Evolutionary conservation across 2,797 vertebrate species (phyloP).

Genomic region (Mormyrus proboscirostris): DNA sequence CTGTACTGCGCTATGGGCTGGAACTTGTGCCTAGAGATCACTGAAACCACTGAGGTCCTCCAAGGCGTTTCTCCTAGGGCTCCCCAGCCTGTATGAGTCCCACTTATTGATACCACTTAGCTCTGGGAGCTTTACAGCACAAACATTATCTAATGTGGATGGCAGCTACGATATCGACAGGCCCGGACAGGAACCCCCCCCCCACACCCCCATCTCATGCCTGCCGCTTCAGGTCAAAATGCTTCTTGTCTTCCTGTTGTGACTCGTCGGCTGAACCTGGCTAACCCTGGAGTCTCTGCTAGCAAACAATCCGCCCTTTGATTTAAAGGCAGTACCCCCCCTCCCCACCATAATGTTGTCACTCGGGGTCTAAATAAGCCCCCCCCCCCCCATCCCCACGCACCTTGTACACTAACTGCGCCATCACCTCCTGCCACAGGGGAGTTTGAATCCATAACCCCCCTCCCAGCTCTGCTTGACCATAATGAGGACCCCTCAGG

Average conservation of each 20-base stretch:
- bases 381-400: not conserved
- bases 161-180: not conserved
- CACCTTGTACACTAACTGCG: conserved; percentile 19
- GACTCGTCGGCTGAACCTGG: conserved; percentile 24
- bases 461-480: not conserved
- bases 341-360: not conserved
- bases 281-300: conserved; percentile 22
- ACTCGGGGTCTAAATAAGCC: not conserved
- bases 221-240: not conserved
- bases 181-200: not conserved
- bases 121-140: not conserved
- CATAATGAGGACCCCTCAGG: not conserved
- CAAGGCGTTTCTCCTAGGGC: not conserved
- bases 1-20: not conserved
- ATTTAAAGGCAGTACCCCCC: conserved; percentile 12
- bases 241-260: conserved; percentile 27
- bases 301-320: conserved; percentile 22
- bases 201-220: not conserved
- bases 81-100: not conserved
- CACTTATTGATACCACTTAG: not conserved
- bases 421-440: not conserved
- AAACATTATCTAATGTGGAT: not conserved
- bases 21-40: not conserved
- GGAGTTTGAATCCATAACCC: not conserved
- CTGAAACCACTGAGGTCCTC: not conserved